Conservation (phyloP, 2,888 invertebrate species). For the Oeneis ivallda region DNA sequence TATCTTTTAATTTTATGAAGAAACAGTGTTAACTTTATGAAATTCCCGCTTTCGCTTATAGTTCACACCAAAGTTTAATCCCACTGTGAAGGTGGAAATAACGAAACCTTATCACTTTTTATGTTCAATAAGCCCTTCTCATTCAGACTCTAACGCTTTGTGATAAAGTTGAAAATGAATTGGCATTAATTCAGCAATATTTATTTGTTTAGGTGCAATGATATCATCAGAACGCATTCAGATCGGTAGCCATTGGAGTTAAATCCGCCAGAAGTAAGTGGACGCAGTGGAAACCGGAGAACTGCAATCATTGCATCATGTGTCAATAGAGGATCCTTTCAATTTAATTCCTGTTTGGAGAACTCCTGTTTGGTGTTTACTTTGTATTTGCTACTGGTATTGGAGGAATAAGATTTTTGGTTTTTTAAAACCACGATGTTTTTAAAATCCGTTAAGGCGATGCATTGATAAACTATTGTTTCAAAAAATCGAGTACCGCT, state of each 20-base stretch:
- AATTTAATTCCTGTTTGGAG: conserved; percentile 24
- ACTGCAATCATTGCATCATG: conserved; percentile 35
- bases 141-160: conserved; percentile 26
- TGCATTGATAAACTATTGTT: no score
- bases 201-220: conserved; percentile 71
- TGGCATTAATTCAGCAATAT: conserved; percentile 20
- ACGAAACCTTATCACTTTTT: conserved; percentile 42
- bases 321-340: conserved; percentile 33
- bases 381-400: conserved; percentile 28
- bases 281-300: conserved; percentile 53
- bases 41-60: conserved; percentile 19
- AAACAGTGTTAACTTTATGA: not conserved
- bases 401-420: conserved; percentile 4
- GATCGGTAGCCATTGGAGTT: conserved; percentile 48
- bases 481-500: no score
- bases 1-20: no score
- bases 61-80: conserved; percentile 26
- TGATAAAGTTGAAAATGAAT: conserved; percentile 31
- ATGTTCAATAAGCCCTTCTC: conserved; percentile 27
- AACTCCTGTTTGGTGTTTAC: conserved; percentile 9
- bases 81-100: conserved; percentile 39
- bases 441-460: no score
- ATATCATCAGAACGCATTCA: conserved; percentile 50
- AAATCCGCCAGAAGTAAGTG: conserved; percentile 54
- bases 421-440: not conserved